Conservation (phyloP, 2,113 vertebrate genomes). For the Bubo blakistoni region DNA sequence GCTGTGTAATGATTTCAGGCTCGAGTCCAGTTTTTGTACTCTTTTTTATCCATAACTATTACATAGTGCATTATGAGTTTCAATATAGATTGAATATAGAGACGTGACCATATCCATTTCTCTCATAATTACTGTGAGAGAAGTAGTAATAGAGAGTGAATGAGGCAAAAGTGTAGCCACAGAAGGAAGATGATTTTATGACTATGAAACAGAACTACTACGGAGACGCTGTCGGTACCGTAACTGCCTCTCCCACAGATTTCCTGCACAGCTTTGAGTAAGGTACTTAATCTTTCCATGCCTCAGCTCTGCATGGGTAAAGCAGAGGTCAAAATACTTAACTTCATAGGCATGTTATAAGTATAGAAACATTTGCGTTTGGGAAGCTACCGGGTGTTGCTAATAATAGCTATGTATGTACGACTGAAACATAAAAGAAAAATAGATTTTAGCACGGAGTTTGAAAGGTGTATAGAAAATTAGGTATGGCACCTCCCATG, state of each 20-base stretch:
- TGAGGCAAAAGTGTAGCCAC: not conserved
- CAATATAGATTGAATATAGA: constrained; percentile 3
- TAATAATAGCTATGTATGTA: not conserved
- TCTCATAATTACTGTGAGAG: constrained; percentile 14
- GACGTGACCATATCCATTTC: constrained; percentile 18
- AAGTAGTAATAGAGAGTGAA: constrained; percentile 14
- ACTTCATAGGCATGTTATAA: constrained; percentile 28
- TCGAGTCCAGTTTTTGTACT: not conserved
- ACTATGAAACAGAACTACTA: constrained; percentile 13
- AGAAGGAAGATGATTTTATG: constrained; percentile 29
- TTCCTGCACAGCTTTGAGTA: constrained; percentile 26
- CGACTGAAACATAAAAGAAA: not conserved
- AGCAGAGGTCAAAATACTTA: constrained; percentile 49
- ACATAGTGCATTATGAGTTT: constrained; percentile 15
- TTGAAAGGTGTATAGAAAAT: not conserved
- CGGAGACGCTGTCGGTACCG: not conserved
- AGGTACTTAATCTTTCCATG: constrained; percentile 48
- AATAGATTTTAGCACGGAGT: not conserved
- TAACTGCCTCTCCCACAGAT: constrained; percentile 42
- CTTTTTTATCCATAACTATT: constrained; percentile 25
- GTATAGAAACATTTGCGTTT: constrained; percentile 37
- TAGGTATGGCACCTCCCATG: not conserved
- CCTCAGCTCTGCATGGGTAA: constrained; percentile 17
- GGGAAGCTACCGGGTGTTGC: not conserved
- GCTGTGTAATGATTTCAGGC: constrained; percentile 29